Evolutionary conservation across 2,113 vertebrate genomes (phyloP).

Genomic region (Mesocricetus auratus): DNA sequence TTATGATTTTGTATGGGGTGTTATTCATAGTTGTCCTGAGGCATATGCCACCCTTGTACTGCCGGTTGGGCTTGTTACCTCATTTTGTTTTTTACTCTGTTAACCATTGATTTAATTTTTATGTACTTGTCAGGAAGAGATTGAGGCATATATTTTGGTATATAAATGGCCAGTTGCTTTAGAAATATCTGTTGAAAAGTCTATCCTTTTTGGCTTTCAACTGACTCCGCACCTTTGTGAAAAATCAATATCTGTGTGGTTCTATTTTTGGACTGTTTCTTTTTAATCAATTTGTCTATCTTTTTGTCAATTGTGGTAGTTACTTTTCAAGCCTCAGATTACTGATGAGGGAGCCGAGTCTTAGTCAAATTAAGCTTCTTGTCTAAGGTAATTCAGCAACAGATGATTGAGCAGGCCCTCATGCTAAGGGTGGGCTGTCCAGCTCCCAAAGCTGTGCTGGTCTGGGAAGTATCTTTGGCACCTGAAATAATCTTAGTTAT

Average conservation of each 20-base stretch:
- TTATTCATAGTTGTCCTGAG: background rate
- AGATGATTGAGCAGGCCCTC: background rate
- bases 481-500: background rate
- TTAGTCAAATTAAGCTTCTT: conserved; percentile 28
- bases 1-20: background rate
- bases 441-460: background rate
- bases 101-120: conserved; percentile 15
- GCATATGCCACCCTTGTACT: background rate
- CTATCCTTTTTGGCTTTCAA: background rate
- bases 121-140: background rate
- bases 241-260: conserved; percentile 43
- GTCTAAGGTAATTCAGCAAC: background rate
- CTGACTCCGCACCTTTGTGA: conserved; percentile 42
- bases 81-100: conserved; percentile 31
- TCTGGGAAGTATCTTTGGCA: background rate
- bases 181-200: conserved; percentile 28
- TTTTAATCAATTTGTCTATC: conserved; percentile 37
- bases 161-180: conserved; percentile 30
- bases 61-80: background rate
- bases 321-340: conserved; percentile 43
- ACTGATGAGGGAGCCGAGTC: conserved; percentile 37
- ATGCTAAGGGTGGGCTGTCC: background rate
- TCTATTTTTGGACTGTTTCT: conserved; percentile 52
- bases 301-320: conserved; percentile 22
- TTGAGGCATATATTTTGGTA: conserved; percentile 14